These are phyloP conservation scores for Heliconius erato DNA, from an alignment of 2,888 invertebrate genomes.

Conservation along the genomic window DNA sequence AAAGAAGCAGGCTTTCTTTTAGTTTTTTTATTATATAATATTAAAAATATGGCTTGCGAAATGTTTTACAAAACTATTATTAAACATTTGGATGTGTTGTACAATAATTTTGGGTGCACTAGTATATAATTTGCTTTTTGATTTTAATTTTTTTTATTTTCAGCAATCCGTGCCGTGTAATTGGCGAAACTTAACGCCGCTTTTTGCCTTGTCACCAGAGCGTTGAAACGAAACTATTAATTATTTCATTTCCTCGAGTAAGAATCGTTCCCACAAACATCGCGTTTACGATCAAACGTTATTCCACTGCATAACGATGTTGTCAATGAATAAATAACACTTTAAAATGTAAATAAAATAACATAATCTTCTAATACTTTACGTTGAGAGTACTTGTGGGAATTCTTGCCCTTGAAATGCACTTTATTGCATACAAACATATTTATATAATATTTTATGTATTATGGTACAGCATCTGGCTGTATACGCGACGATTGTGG, in stretches of 20 bases:
- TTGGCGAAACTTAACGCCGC: too few species aligned
- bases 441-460: not conserved
- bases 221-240: not conserved
- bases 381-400: not conserved
- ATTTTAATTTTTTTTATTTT: too few species aligned
- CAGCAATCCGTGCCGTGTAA: too few species aligned
- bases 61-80: too few species aligned
- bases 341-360: not conserved
- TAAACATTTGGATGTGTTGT: too few species aligned
- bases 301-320: not conserved
- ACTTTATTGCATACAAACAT: not conserved
- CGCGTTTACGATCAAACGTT: not conserved
- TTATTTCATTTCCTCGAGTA: not conserved
- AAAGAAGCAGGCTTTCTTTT: too few species aligned
- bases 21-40: too few species aligned
- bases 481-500: too few species aligned
- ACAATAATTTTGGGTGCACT: too few species aligned
- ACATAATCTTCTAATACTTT: not conserved
- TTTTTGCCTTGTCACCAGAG: not conserved
- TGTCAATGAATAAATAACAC: too few species aligned
- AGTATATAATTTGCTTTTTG: too few species aligned
- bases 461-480: not conserved
- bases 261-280: not conserved
- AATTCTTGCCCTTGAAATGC: constrained; percentile 14
- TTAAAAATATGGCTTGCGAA: too few species aligned